phyloP scores from a whole-genome alignment of 2,888 invertebrate genomes.

The Acanthoscelides obtectus region DNA sequence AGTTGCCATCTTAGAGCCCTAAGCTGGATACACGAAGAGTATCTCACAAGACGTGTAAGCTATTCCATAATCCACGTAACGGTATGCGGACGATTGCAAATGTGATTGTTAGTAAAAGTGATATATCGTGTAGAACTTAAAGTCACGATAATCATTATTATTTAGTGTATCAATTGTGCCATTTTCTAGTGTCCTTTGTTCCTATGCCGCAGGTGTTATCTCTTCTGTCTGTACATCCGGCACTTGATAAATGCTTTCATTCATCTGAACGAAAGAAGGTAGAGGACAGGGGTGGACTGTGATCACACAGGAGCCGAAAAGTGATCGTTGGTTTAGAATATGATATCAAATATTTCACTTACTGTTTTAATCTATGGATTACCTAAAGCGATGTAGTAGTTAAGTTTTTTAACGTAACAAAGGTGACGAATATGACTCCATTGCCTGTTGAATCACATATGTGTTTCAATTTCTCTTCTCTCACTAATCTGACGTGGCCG shows the following conservation, averaged over 20 bases:
- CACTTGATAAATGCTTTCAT: slow-evolving; percentile 33
- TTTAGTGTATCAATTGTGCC: slow-evolving; percentile 34
- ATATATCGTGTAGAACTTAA: slow-evolving; percentile 27
- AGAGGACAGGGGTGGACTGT: background rate
- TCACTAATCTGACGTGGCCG: too few relatives aligned
- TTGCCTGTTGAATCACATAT: too few relatives aligned
- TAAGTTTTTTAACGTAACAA: too few relatives aligned
- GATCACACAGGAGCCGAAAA: too few relatives aligned
- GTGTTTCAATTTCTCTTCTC: too few relatives aligned
- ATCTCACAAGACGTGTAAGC: slow-evolving; percentile 19
- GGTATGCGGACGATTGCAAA: slow-evolving; percentile 7
- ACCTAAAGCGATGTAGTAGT: too few relatives aligned
- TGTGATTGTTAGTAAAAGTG: slow-evolving; percentile 31
- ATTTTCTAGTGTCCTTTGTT: slow-evolving; percentile 30
- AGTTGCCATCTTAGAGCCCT: background rate
- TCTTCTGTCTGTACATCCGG: slow-evolving; percentile 26
- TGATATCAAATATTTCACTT: too few relatives aligned
- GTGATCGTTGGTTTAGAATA: too few relatives aligned
- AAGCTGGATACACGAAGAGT: slow-evolving; percentile 1
- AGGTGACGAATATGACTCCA: too few relatives aligned
- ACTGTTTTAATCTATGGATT: too few relatives aligned
- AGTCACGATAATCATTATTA: slow-evolving; percentile 32
- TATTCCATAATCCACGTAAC: slow-evolving; percentile 25
- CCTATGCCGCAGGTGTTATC: slow-evolving; percentile 28
- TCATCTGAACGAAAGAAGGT: slow-evolving; percentile 15